Conservation (phyloP, 2,888 invertebrate species). For the Octodonta nipae region DNA sequence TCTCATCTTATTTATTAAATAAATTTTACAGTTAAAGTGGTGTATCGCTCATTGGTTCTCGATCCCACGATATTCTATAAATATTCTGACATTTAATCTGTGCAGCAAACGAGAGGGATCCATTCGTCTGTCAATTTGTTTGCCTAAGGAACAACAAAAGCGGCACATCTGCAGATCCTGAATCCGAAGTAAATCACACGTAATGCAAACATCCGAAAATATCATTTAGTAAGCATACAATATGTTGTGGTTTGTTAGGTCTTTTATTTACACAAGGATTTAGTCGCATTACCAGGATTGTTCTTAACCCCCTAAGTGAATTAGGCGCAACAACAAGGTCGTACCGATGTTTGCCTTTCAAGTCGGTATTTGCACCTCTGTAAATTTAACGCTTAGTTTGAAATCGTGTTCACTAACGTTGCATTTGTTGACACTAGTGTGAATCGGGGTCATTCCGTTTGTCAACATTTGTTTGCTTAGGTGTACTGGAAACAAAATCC, state of each 20-base stretch:
- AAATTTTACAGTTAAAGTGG: too few relatives aligned
- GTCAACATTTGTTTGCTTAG: conserved; percentile 9
- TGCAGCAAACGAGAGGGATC: not conserved
- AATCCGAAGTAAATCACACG: conserved; percentile 29
- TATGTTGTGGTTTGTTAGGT: conserved; percentile 19
- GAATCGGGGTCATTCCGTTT: conserved; percentile 6
- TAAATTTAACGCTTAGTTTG: conserved; percentile 14
- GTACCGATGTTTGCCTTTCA: conserved; percentile 10
- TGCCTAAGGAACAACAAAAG: conserved; percentile 22
- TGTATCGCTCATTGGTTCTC: too few relatives aligned
- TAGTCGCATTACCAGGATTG: conserved; percentile 18
- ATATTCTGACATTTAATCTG: too few relatives aligned
- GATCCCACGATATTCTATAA: too few relatives aligned
- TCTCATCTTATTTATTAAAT: too few relatives aligned
- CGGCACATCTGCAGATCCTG: conserved; percentile 30
- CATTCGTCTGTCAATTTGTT: conserved; percentile 11
- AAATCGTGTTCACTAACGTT: conserved; percentile 7
- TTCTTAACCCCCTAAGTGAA: conserved; percentile 14
- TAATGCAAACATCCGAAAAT: conserved; percentile 26
- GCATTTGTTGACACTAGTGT: conserved; percentile 9
- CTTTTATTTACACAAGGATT: conserved; percentile 22
- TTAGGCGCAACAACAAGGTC: conserved; percentile 10
- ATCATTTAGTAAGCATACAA: conserved; percentile 15
- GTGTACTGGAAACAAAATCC: too few relatives aligned
- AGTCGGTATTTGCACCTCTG: conserved; percentile 14